A percentile compares a stretch with the other conserved stretches of the same genome.
Evolutionary conservation across 2,888 invertebrate species (phyloP).

Genomic region (Dexiosoma caninum): DNA sequence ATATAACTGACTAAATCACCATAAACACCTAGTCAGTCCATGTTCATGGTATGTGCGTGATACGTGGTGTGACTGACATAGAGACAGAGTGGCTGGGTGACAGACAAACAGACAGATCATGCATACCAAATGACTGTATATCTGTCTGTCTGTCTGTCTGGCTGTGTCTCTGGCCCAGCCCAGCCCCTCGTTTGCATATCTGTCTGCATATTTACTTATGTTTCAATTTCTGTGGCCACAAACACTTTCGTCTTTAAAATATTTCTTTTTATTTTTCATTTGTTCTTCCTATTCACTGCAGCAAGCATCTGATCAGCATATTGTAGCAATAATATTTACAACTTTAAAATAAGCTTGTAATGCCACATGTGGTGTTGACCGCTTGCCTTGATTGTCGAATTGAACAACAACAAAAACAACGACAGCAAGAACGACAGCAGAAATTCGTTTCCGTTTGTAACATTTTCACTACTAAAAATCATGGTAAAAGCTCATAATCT

Average conservation of each 20-base stretch:
- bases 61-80: slow-evolving; percentile 31
- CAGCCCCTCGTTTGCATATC: not conserved
- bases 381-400: slow-evolving; percentile 53
- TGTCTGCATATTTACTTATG: not conserved
- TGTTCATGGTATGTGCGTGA: slow-evolving; percentile 58
- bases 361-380: slow-evolving; percentile 61
- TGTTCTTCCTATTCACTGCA: not conserved
- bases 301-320: slow-evolving; percentile 41
- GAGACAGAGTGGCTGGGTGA: not conserved
- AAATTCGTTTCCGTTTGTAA: slow-evolving; percentile 42
- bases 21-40: slow-evolving; percentile 77
- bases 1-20: slow-evolving; percentile 78
- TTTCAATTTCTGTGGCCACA: slow-evolving; percentile 11
- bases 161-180: not conserved
- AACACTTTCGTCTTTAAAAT: slow-evolving; percentile 39
- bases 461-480: slow-evolving; percentile 25
- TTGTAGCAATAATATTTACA: slow-evolving; percentile 54
- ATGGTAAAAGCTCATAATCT: slow-evolving; percentile 36
- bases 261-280: not conserved
- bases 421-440: slow-evolving; percentile 1
- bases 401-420: slow-evolving; percentile 18
- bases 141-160: not conserved
- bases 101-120: not conserved
- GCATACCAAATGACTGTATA: not conserved
- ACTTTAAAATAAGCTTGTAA: slow-evolving; percentile 57